Conservation (phyloP, 2,888 invertebrate species). For the Drosophila pseudotakahashii region DNA sequence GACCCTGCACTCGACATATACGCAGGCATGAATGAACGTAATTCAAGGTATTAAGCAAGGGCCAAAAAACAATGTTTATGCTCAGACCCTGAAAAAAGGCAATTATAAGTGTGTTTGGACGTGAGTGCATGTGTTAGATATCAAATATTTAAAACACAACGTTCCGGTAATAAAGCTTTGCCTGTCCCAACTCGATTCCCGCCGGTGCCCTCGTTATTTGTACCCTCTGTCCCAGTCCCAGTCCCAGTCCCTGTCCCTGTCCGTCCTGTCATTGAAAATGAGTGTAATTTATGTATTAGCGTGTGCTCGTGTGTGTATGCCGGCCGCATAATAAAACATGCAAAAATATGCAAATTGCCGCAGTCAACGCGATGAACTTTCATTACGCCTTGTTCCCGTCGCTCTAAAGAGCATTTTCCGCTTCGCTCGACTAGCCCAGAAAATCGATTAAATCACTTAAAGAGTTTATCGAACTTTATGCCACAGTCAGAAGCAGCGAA, state of each 20-base stretch:
- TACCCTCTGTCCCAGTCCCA: constrained; percentile 6
- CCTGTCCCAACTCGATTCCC: constrained; percentile 56
- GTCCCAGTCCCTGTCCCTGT: constrained; percentile 4
- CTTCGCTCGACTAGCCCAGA: constrained; percentile 15
- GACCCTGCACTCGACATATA: constrained; percentile 47
- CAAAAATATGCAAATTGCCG: constrained; percentile 77
- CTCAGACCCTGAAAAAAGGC: constrained; percentile 24
- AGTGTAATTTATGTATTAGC: constrained; percentile 76
- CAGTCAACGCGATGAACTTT: constrained; percentile 78
- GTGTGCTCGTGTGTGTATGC: constrained; percentile 39
- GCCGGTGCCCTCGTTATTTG: constrained; percentile 17
- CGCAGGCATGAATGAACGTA: constrained; percentile 19
- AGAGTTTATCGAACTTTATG: constrained; percentile 76
- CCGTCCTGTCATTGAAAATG: constrained; percentile 73
- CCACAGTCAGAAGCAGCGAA: constrained; percentile 19
- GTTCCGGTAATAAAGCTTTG: constrained; percentile 67
- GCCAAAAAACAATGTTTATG: constrained; percentile 27
- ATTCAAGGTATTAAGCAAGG: constrained; percentile 21
- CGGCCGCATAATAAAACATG: constrained; percentile 72
- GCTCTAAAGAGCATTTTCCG: constrained; percentile 70
- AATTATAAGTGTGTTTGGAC: constrained; percentile 15
- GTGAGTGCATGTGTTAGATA: constrained; percentile 52
- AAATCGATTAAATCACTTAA: constrained; percentile 74
- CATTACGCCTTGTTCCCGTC: constrained; percentile 55
- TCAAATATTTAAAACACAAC: constrained; percentile 74